Evolutionary conservation across 2,888 invertebrate species (phyloP).

Genomic region (Thera britannica): DNA sequence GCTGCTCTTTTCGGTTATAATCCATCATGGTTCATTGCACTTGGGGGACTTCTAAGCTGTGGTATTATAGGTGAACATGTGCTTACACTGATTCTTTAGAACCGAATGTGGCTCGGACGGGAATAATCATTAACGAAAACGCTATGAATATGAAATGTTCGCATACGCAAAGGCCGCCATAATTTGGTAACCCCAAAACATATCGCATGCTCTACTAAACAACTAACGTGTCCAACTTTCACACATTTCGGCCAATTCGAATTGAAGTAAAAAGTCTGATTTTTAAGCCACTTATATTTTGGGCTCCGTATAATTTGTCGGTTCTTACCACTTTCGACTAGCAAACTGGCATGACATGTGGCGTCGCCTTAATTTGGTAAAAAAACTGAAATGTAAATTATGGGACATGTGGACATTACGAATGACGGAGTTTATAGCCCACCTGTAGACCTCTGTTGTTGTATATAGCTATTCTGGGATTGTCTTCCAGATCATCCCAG

Average conservation of each 20-base stretch:
- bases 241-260: slow-evolving; percentile 55
- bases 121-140: neutral
- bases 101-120: neutral
- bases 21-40: slow-evolving; percentile 77
- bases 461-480: neutral
- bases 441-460: neutral
- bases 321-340: slow-evolving; percentile 9
- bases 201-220: slow-evolving; percentile 70
- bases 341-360: slow-evolving; percentile 5
- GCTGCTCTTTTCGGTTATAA: slow-evolving; percentile 74
- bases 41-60: slow-evolving; percentile 55
- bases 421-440: neutral
- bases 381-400: neutral
- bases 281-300: slow-evolving; percentile 18
- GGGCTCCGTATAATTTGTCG: slow-evolving; percentile 15
- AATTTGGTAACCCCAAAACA: slow-evolving; percentile 30
- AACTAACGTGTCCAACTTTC: slow-evolving; percentile 63
- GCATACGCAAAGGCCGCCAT: slow-evolving; percentile 39
- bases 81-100: slow-evolving; percentile 23
- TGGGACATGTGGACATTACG: neutral
- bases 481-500: neutral
- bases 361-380: neutral
- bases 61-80: slow-evolving; percentile 43
- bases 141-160: slow-evolving; percentile 33
- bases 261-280: slow-evolving; percentile 37